phyloP scores from a whole-genome alignment of 2,888 invertebrate genomes.

The Rotaria magnacalcarata region DNA sequence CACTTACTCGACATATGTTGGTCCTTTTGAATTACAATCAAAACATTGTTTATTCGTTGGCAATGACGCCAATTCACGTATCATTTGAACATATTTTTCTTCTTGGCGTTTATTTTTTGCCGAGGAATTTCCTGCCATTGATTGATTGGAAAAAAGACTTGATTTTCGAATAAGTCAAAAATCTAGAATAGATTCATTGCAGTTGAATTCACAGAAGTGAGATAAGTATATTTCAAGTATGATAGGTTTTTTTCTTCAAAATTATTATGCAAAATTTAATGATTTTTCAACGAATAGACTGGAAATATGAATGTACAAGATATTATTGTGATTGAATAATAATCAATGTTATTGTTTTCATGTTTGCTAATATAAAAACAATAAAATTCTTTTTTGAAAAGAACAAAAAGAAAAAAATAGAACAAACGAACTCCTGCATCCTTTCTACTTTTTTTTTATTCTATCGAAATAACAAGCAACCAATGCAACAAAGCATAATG shows the following conservation, averaged over 20 bases:
- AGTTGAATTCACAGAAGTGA: too few relatives aligned
- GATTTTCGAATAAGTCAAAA: not conserved
- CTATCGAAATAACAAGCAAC: not conserved
- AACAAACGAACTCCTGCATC: not conserved
- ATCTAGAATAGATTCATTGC: not conserved
- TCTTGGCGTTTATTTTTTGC: constrained; percentile 22
- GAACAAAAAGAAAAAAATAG: not conserved
- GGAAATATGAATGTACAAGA: not conserved
- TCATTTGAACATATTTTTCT: constrained; percentile 36
- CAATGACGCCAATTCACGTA: not conserved
- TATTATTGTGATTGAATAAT: not conserved
- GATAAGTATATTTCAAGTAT: not conserved
- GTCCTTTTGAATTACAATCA: constrained; percentile 32
- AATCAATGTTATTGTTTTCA: not conserved
- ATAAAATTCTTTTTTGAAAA: not conserved
- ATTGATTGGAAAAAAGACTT: not conserved
- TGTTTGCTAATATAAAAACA: not conserved
- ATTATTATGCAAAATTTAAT: not conserved
- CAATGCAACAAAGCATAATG: not conserved
- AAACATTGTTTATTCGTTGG: constrained; percentile 37
- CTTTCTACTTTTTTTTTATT: not conserved
- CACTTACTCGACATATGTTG: constrained; percentile 19
- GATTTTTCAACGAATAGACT: not conserved
- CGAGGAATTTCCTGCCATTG: not conserved
- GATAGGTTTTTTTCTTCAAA: not conserved